Percentiles rank a stretch among this genome's conserved stretches.
Conservation (phyloP, 2,888 invertebrate genomes). For the Athalia circularis region DNA sequence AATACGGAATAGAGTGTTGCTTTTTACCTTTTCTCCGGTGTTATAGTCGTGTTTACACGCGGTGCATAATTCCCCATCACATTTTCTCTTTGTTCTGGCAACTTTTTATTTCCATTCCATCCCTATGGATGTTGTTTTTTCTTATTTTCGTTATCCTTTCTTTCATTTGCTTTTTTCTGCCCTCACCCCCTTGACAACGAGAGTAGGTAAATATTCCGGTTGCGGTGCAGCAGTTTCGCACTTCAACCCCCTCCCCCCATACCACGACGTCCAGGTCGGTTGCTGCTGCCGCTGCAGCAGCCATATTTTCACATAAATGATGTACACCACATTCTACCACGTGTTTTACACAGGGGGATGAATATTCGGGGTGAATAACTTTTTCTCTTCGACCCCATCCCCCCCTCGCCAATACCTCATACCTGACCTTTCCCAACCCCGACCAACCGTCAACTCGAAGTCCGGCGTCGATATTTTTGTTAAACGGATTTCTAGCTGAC, state of each 20-base stretch:
- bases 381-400: too few species aligned
- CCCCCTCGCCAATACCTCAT: neutral
- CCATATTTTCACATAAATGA: neutral
- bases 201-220: neutral
- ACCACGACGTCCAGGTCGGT: neutral
- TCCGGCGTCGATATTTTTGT: too few species aligned
- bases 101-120: neutral
- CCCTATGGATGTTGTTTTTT: neutral
- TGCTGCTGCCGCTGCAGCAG: too few species aligned
- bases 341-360: too few species aligned
- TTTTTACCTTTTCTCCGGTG: neutral
- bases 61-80: constrained; percentile 16
- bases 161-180: neutral
- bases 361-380: too few species aligned
- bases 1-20: too few species aligned
- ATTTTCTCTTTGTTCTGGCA: constrained; percentile 1
- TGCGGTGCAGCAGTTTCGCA: neutral
- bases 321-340: neutral
- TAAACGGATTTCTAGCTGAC: too few species aligned
- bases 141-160: neutral
- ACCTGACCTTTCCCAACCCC: constrained; percentile 1
- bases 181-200: neutral
- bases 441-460: neutral
- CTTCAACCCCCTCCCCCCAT: neutral
- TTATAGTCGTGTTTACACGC: constrained; percentile 5